Evolutionary conservation across 2,888 invertebrate genomes (phyloP).

Genomic region (Cetonia aurata): DNA sequence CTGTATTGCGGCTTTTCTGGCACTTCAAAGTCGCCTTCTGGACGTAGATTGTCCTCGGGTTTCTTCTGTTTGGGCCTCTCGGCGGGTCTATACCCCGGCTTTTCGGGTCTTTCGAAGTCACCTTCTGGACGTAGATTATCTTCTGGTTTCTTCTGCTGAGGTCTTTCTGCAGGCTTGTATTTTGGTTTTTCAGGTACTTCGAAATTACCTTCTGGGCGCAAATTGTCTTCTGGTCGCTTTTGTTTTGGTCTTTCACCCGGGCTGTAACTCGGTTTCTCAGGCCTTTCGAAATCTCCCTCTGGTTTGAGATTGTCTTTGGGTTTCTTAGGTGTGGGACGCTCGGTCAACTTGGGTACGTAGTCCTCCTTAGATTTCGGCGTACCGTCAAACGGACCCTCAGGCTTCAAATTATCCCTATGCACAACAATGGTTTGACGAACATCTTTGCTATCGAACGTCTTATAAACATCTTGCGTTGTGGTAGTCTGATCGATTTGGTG

Average conservation of each 20-base stretch:
- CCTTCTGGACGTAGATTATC: slow-evolving; percentile 75
- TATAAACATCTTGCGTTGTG: slow-evolving; percentile 78
- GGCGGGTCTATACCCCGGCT: slow-evolving; percentile 64
- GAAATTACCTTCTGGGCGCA: slow-evolving; percentile 67
- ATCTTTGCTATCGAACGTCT: slow-evolving; percentile 73
- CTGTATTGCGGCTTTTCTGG: slow-evolving; percentile 57
- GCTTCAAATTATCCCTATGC: slow-evolving; percentile 66
- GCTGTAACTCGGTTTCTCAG: slow-evolving; percentile 59
- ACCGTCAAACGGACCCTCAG: slow-evolving; percentile 69
- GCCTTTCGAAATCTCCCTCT: slow-evolving; percentile 66
- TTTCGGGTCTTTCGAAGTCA: slow-evolving; percentile 68
- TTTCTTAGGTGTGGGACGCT: slow-evolving; percentile 63
- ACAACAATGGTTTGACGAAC: slow-evolving; percentile 65
- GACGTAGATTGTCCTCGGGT: slow-evolving; percentile 67
- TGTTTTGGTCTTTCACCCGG: slow-evolving; percentile 59
- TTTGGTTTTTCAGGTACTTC: slow-evolving; percentile 62
- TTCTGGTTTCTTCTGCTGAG: slow-evolving; percentile 62
- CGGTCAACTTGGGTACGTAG: slow-evolving; percentile 62
- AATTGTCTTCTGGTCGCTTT: slow-evolving; percentile 63
- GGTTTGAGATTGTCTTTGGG: slow-evolving; percentile 67
- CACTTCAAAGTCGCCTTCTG: slow-evolving; percentile 71
- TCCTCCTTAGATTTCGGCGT: slow-evolving; percentile 66
- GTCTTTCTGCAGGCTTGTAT: slow-evolving; percentile 59
- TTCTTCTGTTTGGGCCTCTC: slow-evolving; percentile 64
- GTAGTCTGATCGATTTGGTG: slow-evolving; percentile 71